Evolutionary conservation across 2,888 invertebrate genomes (phyloP), one percentile per base, ranked within the genome.

Genomic region (Campaea margaritaria): DNA sequence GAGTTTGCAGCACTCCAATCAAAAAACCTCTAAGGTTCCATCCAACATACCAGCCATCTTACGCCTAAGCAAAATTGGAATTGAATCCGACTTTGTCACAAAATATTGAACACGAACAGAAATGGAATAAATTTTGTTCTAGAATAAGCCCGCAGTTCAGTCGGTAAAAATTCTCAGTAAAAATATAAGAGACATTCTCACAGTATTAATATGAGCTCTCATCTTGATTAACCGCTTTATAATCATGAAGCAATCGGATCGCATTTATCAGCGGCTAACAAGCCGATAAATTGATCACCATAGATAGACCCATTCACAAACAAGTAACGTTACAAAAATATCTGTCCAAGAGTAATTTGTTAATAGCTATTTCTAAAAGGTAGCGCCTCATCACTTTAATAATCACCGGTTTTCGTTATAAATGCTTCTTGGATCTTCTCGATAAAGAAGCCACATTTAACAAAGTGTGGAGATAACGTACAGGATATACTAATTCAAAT

Each of bases 231-330:
- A 89, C 76, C 77, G 77, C 75, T 84, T 86, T 86, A 88, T 88
- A 85, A 88, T 87, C 88, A 83, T 75, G 79, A 76, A 84, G 74
- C 79, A 81, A 86, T 87, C 82, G 78, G 79, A 77, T 75, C 75
- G 69, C 82, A 89, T 91, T 87, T 85, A 87, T 89, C 82, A 85
- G 79, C 65, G 72, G 72, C 81, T 89, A 90, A 91, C 85, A 86
- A 90, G 83, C 81, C 82, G 83, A 89, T 88, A 86, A 91, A 88
- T 87, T 86, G 87, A 87, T 87, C 83, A 81, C 81, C 78, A 79
- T 71, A 85, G 86, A 89, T 87, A 86, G 83, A 79, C 73, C 79
- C 79, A 82, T 85, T 86, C 82, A 87, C 83, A 83, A 85, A 85
- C 82, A 83, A 81, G 81, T 73, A 75, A 82, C 81, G 82, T 88